Evolutionary conservation across 2,888 invertebrate species (phyloP), one percentile per base, ranked within the genome.

Genomic region (Drosophila testacea): DNA sequence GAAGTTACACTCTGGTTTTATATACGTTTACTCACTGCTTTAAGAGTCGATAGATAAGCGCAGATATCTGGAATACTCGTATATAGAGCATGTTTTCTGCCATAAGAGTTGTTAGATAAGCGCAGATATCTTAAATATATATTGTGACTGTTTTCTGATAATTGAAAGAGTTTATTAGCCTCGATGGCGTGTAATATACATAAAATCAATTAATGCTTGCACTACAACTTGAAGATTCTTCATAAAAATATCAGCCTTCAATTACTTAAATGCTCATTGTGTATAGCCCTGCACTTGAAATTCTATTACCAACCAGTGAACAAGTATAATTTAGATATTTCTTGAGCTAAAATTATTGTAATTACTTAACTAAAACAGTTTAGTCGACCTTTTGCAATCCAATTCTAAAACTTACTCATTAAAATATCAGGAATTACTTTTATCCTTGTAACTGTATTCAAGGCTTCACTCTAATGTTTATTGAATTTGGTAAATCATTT

Each of bases 1-100:
- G 10, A 11, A 13, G 22, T 4, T 38, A 4, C 30, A 6, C 1
- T 22, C 10, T 16, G 34, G 30, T 39, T 39, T 63, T 71, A 57
- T 55, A 50, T 32, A 16, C 5, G 38, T 38, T 56, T 36, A 11
- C 27, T 10, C 13, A 27, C 7, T 7, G 11, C n/a, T 9, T 6
- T 4, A 5, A 5, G 9, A 16, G 16, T 22, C 22, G 22, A 22
- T 22, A 48, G 60, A 60, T 60, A 60, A 60, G 60, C 11, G 30
- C 4, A 13, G 10, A 16, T 54, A 13, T 34, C 16, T 54, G 10
- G 7, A 2, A 22, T 10, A 42, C 16, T 22, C 22, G 16, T 34
- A 28, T 28, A 52, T 39, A 39, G 28, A 9, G 7, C 38, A 16
- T 51, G 4, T 28, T 22, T 22, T 10, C 22, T 22, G 2, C 3